These are phyloP conservation scores for Bovichtus variegatus DNA, from an alignment of 2,797 vertebrate genomes.

Conservation along the genomic window DNA sequence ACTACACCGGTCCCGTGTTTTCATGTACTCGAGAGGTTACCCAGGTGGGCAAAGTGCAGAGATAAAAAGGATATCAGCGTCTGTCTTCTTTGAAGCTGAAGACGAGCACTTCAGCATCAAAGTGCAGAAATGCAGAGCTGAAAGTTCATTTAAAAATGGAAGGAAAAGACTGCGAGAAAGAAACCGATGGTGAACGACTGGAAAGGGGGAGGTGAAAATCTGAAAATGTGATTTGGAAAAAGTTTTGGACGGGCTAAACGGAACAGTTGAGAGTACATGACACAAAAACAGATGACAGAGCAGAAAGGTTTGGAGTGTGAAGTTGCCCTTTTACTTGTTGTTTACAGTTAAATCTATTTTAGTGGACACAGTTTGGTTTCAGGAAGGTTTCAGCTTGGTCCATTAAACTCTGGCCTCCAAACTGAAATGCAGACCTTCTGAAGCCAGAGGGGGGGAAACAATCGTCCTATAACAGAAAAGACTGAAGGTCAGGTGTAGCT, in stretches of 20 bases:
- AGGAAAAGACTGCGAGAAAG: constrained; percentile 33
- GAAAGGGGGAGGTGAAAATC: constrained; percentile 39
- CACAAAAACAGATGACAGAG: constrained; percentile 65
- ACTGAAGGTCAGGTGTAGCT: constrained; percentile 13
- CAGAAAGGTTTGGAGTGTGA: constrained; percentile 40
- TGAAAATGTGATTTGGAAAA: constrained; percentile 66
- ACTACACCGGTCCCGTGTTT: background rate
- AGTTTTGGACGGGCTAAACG: constrained; percentile 28
- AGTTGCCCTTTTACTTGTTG: constrained; percentile 43
- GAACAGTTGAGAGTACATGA: constrained; percentile 61
- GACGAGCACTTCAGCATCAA: background rate
- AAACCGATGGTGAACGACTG: constrained; percentile 30
- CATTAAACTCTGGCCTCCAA: constrained; percentile 6
- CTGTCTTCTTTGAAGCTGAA: background rate
- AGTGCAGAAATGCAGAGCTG: constrained; percentile 5
- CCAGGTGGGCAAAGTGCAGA: constrained; percentile 30
- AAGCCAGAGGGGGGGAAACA: constrained; percentile 14
- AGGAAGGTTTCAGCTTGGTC: constrained; percentile 30
- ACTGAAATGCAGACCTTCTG: constrained; percentile 17
- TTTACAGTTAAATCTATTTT: constrained; percentile 52
- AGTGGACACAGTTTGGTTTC: constrained; percentile 26
- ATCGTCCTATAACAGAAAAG: constrained; percentile 7
- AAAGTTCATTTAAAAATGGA: constrained; percentile 24
- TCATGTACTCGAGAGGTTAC: background rate
- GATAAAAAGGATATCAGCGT: constrained; percentile 3